Evolutionary conservation across 1,140 invertebrate genomes (phyloP).

Genomic region (Brachystomella parvula): DNA sequence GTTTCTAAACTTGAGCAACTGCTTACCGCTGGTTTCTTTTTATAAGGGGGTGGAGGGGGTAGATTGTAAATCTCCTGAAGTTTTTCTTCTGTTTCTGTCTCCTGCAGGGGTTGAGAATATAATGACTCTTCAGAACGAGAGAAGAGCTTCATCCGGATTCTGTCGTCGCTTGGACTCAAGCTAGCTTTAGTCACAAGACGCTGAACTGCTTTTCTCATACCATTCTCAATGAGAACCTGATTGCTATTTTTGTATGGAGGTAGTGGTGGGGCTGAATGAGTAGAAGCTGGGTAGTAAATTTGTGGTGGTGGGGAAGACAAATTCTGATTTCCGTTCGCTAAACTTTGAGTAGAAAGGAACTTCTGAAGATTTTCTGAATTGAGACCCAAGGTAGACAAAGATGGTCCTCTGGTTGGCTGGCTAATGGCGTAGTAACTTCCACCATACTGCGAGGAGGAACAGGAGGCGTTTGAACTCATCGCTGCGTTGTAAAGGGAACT

Average conservation of each 20-base stretch:
- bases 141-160: constrained; percentile 25
- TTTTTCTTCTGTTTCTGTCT: constrained; percentile 26
- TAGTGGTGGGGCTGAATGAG: constrained; percentile 36
- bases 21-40: not conserved
- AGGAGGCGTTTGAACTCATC: constrained; percentile 26
- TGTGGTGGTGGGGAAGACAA: constrained; percentile 11
- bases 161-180: constrained; percentile 10
- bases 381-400: constrained; percentile 15
- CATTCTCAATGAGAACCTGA: constrained; percentile 34
- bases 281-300: constrained; percentile 36
- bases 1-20: not conserved
- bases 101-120: constrained; percentile 25
- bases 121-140: constrained; percentile 36
- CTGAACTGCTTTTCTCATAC: constrained; percentile 35
- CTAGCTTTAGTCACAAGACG: constrained; percentile 22
- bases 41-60: constrained; percentile 35
- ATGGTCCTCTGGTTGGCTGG: not conserved
- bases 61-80: constrained; percentile 36
- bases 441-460: constrained; percentile 35
- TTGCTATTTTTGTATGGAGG: constrained; percentile 28
- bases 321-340: constrained; percentile 1
- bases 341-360: constrained; percentile 34
- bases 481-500: constrained; percentile 27
- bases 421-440: constrained; percentile 26
- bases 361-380: constrained; percentile 33